phyloP scores from a whole-genome alignment of 2,797 vertebrate genomes.

The Cheracebus regulus region DNA sequence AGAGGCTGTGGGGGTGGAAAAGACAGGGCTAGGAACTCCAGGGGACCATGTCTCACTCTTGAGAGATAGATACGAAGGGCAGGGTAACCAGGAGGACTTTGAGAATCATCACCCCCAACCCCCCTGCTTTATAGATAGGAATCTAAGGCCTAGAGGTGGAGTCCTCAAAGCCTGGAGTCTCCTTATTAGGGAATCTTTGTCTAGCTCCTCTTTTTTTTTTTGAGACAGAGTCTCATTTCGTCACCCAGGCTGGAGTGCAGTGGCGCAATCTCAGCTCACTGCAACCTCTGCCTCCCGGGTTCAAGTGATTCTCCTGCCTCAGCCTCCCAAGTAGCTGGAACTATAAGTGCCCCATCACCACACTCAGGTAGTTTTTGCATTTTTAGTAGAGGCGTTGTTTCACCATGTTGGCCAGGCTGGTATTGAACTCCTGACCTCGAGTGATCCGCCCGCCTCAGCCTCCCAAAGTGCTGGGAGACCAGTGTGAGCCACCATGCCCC shows the following conservation, averaged over 20 bases:
- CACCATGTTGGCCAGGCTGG: background rate
- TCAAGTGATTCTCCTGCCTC: background rate
- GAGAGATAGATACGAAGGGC: background rate
- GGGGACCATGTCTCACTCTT: background rate
- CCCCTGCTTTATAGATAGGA: background rate
- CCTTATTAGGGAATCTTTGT: background rate
- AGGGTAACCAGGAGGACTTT: background rate
- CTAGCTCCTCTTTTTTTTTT: background rate
- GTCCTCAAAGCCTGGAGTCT: background rate
- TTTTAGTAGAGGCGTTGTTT: background rate
- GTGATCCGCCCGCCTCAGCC: rapidly evolving
- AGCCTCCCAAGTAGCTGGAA: background rate
- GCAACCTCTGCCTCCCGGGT: background rate
- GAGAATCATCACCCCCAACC: background rate
- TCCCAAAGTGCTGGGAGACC: background rate
- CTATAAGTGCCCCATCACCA: background rate
- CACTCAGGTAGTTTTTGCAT: background rate
- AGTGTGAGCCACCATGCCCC: background rate
- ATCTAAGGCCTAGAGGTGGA: background rate
- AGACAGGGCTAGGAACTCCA: background rate
- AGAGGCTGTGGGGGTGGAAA: background rate
- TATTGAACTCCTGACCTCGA: background rate
- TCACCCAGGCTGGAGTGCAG: background rate
- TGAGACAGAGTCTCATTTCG: background rate
- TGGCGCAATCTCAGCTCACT: background rate